These are phyloP conservation scores for Mycalesis mineus DNA, from an alignment of 2,888 invertebrate species.

Conservation along the genomic window DNA sequence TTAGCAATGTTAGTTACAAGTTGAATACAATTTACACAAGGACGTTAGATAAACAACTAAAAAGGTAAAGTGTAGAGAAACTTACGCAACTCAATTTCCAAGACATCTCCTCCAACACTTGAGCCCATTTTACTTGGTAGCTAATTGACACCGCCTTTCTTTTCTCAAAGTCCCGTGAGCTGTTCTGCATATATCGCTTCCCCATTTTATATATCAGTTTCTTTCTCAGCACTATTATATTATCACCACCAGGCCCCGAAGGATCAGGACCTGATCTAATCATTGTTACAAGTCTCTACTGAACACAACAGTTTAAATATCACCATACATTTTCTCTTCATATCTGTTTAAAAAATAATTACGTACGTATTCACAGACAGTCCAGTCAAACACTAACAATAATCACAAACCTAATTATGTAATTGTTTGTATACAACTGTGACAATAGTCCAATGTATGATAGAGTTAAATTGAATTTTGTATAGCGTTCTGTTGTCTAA, in stretches of 20 bases:
- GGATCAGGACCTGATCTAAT: conserved; percentile 35
- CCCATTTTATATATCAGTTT: conserved; percentile 18
- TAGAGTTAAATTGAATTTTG: conserved; percentile 9
- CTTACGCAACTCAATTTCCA: conserved; percentile 56
- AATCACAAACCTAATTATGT: not conserved
- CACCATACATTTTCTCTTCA: conserved; percentile 4
- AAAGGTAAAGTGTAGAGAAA: conserved; percentile 23
- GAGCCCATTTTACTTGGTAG: conserved; percentile 54
- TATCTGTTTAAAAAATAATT: too few relatives aligned
- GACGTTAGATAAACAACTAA: conserved; percentile 8
- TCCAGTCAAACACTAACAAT: conserved; percentile 5
- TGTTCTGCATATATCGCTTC: conserved; percentile 4
- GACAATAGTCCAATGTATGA: conserved; percentile 3
- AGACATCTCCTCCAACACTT: conserved; percentile 59
- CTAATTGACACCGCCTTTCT: conserved; percentile 39
- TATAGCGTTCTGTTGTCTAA: conserved; percentile 38
- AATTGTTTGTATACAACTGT: conserved; percentile 12
- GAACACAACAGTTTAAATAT: conserved; percentile 8
- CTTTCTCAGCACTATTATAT: conserved; percentile 35
- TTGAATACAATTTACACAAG: conserved; percentile 14
- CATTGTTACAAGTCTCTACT: conserved; percentile 36
- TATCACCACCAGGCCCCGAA: conserved; percentile 38
- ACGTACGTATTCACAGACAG: not conserved
- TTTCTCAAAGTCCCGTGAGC: conserved; percentile 11
- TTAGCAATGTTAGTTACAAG: conserved; percentile 19